phyloP scores from a whole-genome alignment of 1,140 invertebrate genomes.

The Caenorhabditis brenneri region DNA sequence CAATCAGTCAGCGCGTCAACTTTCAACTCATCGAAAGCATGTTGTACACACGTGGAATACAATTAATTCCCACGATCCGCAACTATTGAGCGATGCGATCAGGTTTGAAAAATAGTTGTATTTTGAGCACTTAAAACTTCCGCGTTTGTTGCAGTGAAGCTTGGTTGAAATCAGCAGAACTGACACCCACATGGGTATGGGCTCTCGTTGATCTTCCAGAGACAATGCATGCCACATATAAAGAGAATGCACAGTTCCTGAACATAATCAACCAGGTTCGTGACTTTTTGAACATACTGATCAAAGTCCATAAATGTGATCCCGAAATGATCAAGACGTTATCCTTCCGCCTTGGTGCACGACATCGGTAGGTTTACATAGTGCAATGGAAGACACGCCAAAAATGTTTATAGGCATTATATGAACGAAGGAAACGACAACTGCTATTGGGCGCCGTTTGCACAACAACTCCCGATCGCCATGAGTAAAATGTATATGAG shows the following conservation, averaged over 20 bases:
- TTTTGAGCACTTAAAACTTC: background rate
- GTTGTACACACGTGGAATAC: conserved; percentile 50
- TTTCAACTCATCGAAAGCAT: conserved; percentile 35
- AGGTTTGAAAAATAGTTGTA: background rate
- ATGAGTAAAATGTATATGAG: conserved; percentile 44
- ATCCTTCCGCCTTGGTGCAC: conserved; percentile 44
- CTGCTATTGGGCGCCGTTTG: conserved; percentile 53
- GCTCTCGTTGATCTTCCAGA: conserved; percentile 50
- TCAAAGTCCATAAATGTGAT: conserved; percentile 56
- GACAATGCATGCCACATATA: conserved; percentile 49
- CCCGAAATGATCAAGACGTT: conserved; percentile 51
- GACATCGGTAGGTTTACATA: background rate
- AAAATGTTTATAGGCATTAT: conserved; percentile 48
- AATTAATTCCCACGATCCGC: conserved; percentile 42
- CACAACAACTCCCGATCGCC: conserved; percentile 50
- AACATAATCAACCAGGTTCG: conserved; percentile 47
- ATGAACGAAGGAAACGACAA: conserved; percentile 55
- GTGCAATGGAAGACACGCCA: background rate
- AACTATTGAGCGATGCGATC: conserved; percentile 47
- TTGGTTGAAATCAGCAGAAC: conserved; percentile 50
- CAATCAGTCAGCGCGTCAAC: conserved; percentile 35
- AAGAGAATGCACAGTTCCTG: conserved; percentile 42
- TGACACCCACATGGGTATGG: conserved; percentile 55
- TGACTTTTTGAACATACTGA: conserved; percentile 52
- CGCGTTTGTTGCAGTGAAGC: conserved; percentile 42